A percentile compares a stretch with the other conserved stretches of the same genome.
phyloP scores from a whole-genome alignment of 2,797 vertebrate genomes.

The Hylomyscus alleni region DNA sequence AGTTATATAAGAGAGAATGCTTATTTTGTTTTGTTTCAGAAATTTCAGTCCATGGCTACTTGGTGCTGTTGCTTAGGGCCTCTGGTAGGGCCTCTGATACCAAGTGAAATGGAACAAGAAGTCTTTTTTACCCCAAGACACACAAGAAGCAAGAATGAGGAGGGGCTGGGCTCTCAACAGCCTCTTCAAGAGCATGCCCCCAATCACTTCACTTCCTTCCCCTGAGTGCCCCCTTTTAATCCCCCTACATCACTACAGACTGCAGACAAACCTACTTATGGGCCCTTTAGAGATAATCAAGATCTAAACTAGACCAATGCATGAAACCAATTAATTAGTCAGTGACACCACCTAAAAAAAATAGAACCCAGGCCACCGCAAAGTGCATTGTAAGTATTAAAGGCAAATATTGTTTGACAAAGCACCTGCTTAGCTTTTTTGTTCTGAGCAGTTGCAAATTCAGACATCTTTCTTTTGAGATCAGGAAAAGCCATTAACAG shows the following conservation, averaged over 20 bases:
- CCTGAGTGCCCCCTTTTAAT: neutral
- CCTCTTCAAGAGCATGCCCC: neutral
- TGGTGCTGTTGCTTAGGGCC: neutral
- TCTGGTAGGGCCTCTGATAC: too few species aligned
- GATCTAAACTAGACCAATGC: neutral
- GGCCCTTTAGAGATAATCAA: neutral
- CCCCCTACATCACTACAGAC: too few species aligned
- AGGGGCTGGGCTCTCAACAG: neutral
- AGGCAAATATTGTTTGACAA: neutral
- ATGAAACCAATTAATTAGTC: neutral
- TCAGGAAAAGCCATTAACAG: neutral
- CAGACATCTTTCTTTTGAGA: conserved; percentile 20
- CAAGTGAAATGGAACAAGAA: neutral
- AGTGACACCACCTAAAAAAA: neutral
- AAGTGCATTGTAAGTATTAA: neutral
- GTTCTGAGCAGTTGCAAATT: neutral
- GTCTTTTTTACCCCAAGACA: neutral
- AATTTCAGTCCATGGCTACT: neutral
- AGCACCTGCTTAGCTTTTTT: conserved; percentile 13
- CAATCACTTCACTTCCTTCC: neutral
- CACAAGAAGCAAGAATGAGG: neutral
- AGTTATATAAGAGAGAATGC: neutral
- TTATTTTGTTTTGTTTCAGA: neutral
- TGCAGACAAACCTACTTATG: neutral
- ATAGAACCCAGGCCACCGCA: neutral